Percentiles rank a stretch among this genome's conserved stretches.
Conservation (phyloP, 2,797 vertebrate species). For the Onychomys arenicola region DNA sequence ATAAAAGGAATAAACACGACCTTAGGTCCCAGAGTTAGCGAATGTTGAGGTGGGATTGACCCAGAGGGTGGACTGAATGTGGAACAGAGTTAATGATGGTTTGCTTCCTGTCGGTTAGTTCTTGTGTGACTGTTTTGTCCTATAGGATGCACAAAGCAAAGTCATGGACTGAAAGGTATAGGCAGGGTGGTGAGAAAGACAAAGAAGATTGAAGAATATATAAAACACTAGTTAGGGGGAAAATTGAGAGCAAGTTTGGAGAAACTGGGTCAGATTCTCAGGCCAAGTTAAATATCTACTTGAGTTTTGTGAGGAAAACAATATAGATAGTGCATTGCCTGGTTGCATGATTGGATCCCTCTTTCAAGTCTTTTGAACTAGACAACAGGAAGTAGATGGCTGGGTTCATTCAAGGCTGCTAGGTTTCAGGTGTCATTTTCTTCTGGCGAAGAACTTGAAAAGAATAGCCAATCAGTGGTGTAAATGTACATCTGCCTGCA, state of each 20-base stretch:
- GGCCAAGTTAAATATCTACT: neutral
- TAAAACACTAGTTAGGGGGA: neutral
- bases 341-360: neutral
- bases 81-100: neutral
- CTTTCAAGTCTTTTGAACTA: neutral
- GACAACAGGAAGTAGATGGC: neutral
- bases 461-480: neutral
- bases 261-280: neutral
- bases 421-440: neutral
- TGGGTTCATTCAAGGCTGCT: neutral
- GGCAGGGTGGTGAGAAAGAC: neutral
- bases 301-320: neutral
- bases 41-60: neutral
- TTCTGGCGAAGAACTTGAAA: conserved; percentile 32
- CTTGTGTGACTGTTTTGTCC: neutral
- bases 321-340: neutral
- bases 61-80: neutral
- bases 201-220: neutral
- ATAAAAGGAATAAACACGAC: neutral
- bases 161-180: neutral
- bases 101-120: neutral
- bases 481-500: neutral
- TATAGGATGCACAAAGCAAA: neutral
- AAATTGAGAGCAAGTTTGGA: neutral
- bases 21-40: neutral